phyloP scores from a whole-genome alignment of 2,797 vertebrate species.

The Mycteria americana region DNA sequence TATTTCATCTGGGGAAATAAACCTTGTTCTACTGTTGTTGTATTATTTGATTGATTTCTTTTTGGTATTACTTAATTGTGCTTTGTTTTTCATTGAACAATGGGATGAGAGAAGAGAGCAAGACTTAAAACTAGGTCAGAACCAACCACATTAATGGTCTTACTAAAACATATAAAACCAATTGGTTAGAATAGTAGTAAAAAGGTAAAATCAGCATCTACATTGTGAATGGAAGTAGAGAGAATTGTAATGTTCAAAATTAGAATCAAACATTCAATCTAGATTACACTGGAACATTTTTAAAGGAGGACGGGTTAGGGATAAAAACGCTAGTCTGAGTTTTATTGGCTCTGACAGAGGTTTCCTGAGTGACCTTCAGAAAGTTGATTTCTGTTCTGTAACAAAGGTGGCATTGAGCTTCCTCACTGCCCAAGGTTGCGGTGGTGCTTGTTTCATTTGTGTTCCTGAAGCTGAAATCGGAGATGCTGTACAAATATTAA shows the following conservation, averaged over 20 bases:
- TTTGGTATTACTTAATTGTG: neutral
- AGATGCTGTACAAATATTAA: neutral
- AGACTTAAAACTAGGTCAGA: neutral
- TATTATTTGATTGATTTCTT: conserved; percentile 3
- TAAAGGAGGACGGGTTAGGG: neutral
- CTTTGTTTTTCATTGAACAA: neutral
- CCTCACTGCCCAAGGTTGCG: neutral
- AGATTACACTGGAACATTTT: neutral
- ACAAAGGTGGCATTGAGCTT: neutral
- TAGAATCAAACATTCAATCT: neutral
- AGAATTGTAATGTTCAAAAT: neutral
- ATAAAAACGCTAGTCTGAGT: neutral
- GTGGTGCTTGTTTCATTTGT: neutral
- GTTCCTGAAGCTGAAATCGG: neutral
- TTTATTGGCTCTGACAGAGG: neutral
- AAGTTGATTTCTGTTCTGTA: neutral
- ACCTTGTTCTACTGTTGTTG: neutral
- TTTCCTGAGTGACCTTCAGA: neutral
- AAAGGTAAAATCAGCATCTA: neutral
- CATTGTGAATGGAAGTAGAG: neutral
- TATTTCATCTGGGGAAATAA: conserved; percentile 18
- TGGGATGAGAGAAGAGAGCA: neutral
- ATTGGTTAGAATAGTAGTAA: neutral
- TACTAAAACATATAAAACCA: neutral
- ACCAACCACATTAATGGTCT: neutral